Evolutionary conservation across 2,888 invertebrate species (phyloP), one percentile per base, ranked within the genome.

Genomic region (Nomada hirtipes): DNA sequence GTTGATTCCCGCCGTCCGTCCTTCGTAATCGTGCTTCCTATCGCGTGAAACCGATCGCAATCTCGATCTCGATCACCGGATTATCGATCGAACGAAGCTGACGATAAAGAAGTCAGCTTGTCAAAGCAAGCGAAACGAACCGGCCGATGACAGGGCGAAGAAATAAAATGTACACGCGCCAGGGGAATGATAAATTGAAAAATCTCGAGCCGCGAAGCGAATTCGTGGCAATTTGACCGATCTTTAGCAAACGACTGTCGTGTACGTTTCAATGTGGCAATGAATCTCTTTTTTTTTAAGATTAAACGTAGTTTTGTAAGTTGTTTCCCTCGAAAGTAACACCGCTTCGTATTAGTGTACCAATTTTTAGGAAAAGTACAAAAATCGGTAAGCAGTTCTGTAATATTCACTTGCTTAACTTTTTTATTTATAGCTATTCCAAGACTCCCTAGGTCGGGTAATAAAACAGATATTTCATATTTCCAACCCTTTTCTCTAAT

Each of bases 181-280:
- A 4, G 36, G 15, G 18, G 7, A 36, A 44, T 52, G 61, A 79
- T 76, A 44, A 44, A 69, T 69, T 11, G 69, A 11, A n/a, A 42
- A 18, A 15, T 52, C 2, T 50, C 15, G 60, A 26, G 52, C 52
- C 29, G 55, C 50, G 23, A 64, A 42, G 47, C 15, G 26, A 67
- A 59, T 59, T 50, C 59, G 36, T 11, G 59, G 1, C 63, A 9
- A 20, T 20, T 4, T 26, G 50, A 71, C 52, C 57, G 76, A 76
- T 63, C 68, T 68, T 55, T 63, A 68, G 61, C 63, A 42, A 23
- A 29, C 29, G 29, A 29, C 29, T 0, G 7, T 29, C 29, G 29
- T 4, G 29, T 29, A 29, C 29, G 29, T 29, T 29, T 29, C 29
- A 7, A 29, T 4, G 4, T 7, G 0, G 7, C 36, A 7, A 36